A percentile compares a stretch with the other conserved stretches of the same genome.
Conservation (phyloP, 2,888 invertebrate genomes). For the Elysia crispata region DNA sequence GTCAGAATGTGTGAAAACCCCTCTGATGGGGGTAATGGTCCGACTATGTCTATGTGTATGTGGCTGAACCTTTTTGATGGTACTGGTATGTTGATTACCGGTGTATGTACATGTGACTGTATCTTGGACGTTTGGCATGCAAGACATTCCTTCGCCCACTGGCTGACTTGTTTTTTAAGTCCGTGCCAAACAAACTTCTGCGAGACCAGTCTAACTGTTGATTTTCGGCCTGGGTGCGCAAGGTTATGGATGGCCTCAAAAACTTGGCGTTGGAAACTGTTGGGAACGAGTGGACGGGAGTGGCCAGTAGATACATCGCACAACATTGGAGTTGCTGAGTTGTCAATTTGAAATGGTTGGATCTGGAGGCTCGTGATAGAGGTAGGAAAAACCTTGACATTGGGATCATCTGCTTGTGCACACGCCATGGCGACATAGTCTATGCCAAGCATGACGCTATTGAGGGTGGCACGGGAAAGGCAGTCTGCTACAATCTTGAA, state of each 20-base stretch:
- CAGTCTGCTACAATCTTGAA: background rate
- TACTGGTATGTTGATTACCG: background rate
- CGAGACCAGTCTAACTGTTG: background rate
- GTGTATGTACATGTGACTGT: background rate
- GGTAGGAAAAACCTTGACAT: background rate
- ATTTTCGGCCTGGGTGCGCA: background rate
- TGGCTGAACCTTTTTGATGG: background rate
- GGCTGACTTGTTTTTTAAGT: background rate
- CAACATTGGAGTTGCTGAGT: background rate
- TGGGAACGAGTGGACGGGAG: background rate
- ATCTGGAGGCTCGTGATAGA: background rate
- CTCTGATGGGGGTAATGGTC: background rate
- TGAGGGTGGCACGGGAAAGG: background rate
- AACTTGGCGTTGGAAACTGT: background rate
- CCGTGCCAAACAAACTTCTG: slow-evolving; percentile 20
- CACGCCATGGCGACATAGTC: background rate
- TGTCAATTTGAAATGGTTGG: background rate
- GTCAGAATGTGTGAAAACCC: background rate
- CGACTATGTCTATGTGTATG: background rate
- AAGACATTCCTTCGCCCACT: background rate
- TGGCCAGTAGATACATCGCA: background rate
- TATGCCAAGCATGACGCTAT: background rate
- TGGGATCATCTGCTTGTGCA: background rate
- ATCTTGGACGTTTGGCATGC: background rate
- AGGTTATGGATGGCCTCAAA: slow-evolving; percentile 11